Base-by-base conservation (phyloP, 37 sponge, comb jelly and placozoan species). In the Haliclona indistincta region DNA sequence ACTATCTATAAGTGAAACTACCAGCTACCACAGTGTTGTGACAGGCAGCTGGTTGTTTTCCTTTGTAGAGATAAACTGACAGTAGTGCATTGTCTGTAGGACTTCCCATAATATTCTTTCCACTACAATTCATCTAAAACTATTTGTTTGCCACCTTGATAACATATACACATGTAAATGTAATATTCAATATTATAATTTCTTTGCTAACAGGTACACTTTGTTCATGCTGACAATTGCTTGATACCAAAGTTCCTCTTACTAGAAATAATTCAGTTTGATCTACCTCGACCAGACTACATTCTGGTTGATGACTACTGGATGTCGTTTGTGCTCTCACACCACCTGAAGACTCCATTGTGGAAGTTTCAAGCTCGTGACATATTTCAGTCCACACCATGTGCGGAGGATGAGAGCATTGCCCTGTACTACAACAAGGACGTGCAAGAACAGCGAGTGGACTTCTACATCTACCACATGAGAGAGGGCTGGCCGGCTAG, bases 261-360 rank as follows among this genome's bases (percentile, higher is more conserved):
- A 33, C 60, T 64, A 0, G 77, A 81, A 37, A 64, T 64, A 1
- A 38, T 36, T 15, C 2, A 68, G 28, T 87, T 76, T 54, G 64
- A 64, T 38, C 29, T 87, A n/a, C 88, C 88, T 4, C 17, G 37
- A 2, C 63, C 74, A 23, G 88, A 87, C 25, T 75, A 54, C 54
- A 75, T 81, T 42, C 63, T 87, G 11, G 71, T 87, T 6, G 88
- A 87, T 69, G 88, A 87, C 67, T 87, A 87, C 53, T 87, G 81
- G 81, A 36, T 87, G 76, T 81, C 81, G 5, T 87, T 81, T 49
- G 82, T 87, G 22, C 64, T 87, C 37, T 87, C 88, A 3, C 88
- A 87, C 75, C 76, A 81, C 66, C 54, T 87, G 70, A 44, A 43
- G 22, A 51, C 81, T 29, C 51, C 70, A 1, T 43, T 87, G 2